Evolutionary conservation across 2,888 invertebrate species (phyloP).

Genomic region (Trichopoda pennipes): DNA sequence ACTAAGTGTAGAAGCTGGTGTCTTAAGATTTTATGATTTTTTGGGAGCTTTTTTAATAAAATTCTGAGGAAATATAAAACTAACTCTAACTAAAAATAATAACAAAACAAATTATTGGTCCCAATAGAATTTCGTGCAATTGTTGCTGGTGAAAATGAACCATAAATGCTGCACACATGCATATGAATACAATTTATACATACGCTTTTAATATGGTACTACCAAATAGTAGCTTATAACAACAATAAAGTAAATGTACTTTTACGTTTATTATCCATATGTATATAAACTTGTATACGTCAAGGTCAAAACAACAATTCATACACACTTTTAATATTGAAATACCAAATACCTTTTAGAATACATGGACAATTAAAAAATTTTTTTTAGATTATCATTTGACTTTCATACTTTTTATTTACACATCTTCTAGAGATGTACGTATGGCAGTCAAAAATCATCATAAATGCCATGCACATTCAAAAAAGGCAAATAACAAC

Average conservation of each 20-base stretch:
- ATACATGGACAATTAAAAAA: neutral
- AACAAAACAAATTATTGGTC: neutral
- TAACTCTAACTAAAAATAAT: neutral
- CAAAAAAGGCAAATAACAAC: neutral
- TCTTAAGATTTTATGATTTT: neutral
- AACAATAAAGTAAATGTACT: neutral
- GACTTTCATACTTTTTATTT: neutral
- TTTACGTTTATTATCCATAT: neutral
- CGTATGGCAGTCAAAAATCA: neutral
- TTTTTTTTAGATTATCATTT: neutral
- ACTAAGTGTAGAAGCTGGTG: neutral
- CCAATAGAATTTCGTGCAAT: neutral
- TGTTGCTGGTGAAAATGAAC: neutral
- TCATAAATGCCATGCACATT: neutral
- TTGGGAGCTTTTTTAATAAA: neutral
- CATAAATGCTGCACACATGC: neutral
- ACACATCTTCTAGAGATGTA: too few species aligned
- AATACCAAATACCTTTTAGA: neutral
- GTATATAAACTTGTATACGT: neutral
- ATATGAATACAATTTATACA: neutral
- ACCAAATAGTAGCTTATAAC: too few species aligned
- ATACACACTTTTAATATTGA: neutral
- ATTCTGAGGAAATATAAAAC: neutral
- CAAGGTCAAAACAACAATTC: neutral
- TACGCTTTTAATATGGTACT: too few species aligned